phyloP scores from a whole-genome alignment of 2,888 invertebrate genomes.

The Slavum lentiscoides region DNA sequence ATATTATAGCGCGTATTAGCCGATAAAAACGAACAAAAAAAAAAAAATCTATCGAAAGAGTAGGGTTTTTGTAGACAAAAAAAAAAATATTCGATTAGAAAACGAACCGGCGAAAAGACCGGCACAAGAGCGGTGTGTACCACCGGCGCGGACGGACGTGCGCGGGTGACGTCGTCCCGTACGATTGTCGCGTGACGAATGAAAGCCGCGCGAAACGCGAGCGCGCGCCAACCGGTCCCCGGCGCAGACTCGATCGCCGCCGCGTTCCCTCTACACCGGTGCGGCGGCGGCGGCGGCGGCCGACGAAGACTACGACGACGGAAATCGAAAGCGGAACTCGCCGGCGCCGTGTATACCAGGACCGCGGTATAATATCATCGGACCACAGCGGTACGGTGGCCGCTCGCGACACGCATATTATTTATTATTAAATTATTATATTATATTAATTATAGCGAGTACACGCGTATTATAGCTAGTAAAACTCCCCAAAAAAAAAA shows the following conservation, averaged over 20 bases:
- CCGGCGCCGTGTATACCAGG: background rate
- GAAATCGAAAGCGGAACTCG: constrained; percentile 41
- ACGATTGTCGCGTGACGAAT: constrained; percentile 51
- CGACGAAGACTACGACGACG: background rate
- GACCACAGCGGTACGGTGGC: background rate
- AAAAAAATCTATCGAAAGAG: too few species aligned
- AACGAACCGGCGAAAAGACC: too few species aligned
- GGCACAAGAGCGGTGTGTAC: background rate
- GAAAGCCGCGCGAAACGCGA: constrained; percentile 34
- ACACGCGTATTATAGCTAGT: too few species aligned
- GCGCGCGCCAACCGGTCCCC: constrained; percentile 30
- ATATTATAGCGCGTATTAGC: background rate
- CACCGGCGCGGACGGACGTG: constrained; percentile 10
- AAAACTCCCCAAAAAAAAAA: too few species aligned
- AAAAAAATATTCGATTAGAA: too few species aligned
- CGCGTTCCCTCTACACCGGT: constrained; percentile 50
- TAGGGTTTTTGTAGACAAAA: too few species aligned
- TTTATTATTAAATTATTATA: too few species aligned
- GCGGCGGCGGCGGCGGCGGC: background rate
- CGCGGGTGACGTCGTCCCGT: constrained; percentile 33
- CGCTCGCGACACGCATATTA: background rate
- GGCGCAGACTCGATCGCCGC: constrained; percentile 16
- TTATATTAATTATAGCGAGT: too few species aligned
- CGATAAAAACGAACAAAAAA: too few species aligned
- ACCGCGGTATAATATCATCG: background rate